phyloP scores from a whole-genome alignment of 2,797 vertebrate species.

The Artibeus jamaicensis region DNA sequence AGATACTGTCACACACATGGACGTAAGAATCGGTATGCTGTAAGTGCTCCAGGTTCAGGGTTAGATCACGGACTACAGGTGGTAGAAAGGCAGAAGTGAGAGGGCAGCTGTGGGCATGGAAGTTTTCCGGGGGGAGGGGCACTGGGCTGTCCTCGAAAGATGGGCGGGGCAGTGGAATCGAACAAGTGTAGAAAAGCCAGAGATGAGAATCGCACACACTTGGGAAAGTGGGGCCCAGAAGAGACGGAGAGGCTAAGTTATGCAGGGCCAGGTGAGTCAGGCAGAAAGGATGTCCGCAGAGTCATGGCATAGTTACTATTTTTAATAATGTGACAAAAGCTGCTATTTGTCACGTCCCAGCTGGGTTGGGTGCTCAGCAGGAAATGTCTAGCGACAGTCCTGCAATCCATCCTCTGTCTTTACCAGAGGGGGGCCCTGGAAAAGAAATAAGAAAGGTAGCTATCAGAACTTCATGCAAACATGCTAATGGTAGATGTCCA shows the following conservation, averaged over 20 bases:
- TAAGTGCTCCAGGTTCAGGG: not conserved
- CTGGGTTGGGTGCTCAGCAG: not conserved
- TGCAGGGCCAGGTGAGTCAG: not conserved
- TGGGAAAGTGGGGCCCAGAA: not conserved
- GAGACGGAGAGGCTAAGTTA: not conserved
- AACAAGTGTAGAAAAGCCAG: not conserved
- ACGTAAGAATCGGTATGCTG: not conserved
- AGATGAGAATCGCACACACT: not conserved
- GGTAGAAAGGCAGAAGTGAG: not conserved
- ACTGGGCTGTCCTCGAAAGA: not conserved
- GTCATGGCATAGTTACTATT: not conserved
- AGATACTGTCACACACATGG: not conserved
- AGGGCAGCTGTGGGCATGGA: not conserved
- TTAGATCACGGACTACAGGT: not conserved
- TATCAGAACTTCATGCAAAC: not conserved
- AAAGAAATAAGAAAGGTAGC: not conserved
- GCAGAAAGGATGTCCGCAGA: not conserved
- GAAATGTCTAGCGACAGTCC: not conserved
- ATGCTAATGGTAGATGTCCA: not conserved
- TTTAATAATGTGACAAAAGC: not conserved
- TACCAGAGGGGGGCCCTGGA: not conserved
- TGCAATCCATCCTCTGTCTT: not conserved
- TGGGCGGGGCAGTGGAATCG: not conserved
- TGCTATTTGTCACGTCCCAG: not conserved
- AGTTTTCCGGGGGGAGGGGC: not conserved